A percentile compares a stretch with the other conserved stretches of the same genome.
These are phyloP conservation scores for Pycnomerus fuliginosus DNA, from an alignment of 2,888 invertebrate species.

Conservation along the genomic window DNA sequence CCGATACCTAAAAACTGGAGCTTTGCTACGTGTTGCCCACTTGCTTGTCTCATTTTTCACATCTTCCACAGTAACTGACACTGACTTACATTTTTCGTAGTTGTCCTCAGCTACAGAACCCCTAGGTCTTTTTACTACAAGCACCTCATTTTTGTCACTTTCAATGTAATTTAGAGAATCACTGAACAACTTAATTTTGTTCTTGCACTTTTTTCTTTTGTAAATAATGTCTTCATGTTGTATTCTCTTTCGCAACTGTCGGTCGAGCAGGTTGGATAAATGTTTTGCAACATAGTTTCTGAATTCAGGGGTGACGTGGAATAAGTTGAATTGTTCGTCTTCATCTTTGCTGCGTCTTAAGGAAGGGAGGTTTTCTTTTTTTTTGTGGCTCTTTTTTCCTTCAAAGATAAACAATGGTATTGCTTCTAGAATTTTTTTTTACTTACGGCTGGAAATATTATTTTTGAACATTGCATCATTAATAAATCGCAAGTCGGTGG, in stretches of 20 bases:
- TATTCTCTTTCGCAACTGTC: not conserved
- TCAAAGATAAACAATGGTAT: not conserved
- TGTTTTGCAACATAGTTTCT: not conserved
- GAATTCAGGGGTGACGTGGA: not conserved
- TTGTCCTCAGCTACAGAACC: not conserved
- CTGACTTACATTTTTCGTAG: not conserved
- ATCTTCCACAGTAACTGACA: not conserved
- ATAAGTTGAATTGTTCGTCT: conserved; percentile 1
- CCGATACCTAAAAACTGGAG: not conserved
- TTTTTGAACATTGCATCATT: not conserved
- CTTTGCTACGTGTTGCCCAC: not conserved
- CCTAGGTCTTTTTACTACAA: not conserved
- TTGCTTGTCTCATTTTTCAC: not conserved
- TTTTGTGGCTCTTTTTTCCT: not conserved
- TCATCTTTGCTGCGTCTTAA: not conserved
- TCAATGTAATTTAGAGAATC: not conserved
- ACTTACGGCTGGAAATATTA: not conserved
- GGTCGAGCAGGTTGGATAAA: not conserved
- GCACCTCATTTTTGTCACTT: not conserved
- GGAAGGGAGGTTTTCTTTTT: too few relatives aligned
- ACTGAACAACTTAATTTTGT: not conserved
- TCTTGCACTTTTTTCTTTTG: conserved; percentile 54
- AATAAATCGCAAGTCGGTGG: not conserved
- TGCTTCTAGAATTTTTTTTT: not conserved
- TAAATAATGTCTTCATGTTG: not conserved